phyloP scores from a whole-genome alignment of 2,888 invertebrate genomes.

The Muschampia plurimacula region DNA sequence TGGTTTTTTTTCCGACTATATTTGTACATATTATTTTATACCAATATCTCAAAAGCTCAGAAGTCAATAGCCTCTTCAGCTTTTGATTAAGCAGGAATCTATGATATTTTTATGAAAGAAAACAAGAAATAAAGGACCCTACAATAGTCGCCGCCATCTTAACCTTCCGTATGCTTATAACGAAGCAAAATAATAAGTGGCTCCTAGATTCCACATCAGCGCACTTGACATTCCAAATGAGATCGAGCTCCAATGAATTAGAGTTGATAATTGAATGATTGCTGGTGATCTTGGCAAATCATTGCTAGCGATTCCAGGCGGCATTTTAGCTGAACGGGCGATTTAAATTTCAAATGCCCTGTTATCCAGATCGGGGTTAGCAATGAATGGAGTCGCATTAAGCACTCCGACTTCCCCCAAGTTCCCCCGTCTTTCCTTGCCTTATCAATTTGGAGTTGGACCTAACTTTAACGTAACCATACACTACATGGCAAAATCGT shows the following conservation, averaged over 20 bases:
- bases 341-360: slow-evolving; percentile 82
- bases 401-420: slow-evolving; percentile 39
- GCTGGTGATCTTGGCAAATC: slow-evolving; percentile 51
- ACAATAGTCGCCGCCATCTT: slow-evolving; percentile 13
- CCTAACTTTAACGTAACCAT: background rate
- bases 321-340: slow-evolving; percentile 65
- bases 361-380: slow-evolving; percentile 75
- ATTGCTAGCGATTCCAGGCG: slow-evolving; percentile 58
- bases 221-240: slow-evolving; percentile 12
- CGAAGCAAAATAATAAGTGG: slow-evolving; percentile 34
- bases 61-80: background rate
- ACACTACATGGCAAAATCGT: background rate
- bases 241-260: slow-evolving; percentile 28
- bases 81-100: background rate
- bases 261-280: slow-evolving; percentile 38
- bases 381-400: slow-evolving; percentile 62
- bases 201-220: slow-evolving; percentile 27
- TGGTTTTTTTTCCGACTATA: no score
- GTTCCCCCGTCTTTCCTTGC: slow-evolving; percentile 27
- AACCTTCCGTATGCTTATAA: slow-evolving; percentile 32
- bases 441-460: background rate
- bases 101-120: background rate
- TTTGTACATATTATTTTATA: background rate
- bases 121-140: slow-evolving; percentile 18
- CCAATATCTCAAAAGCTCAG: background rate